Evolutionary conservation across 2,888 invertebrate genomes (phyloP).

Genomic region (Bombyx huttoni): DNA sequence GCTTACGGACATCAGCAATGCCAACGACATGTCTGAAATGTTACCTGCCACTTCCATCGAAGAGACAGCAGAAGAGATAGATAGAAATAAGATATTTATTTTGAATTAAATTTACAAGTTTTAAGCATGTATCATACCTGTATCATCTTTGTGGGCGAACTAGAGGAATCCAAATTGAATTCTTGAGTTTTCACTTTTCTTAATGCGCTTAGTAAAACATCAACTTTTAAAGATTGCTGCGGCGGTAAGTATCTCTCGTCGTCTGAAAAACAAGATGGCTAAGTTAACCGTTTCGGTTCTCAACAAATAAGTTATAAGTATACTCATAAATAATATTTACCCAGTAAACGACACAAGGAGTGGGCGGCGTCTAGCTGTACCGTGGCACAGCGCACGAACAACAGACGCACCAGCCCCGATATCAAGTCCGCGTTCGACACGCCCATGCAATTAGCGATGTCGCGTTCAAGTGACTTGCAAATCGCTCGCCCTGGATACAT

Average conservation of each 20-base stretch:
- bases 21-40: no score
- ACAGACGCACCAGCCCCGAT: constrained; percentile 41
- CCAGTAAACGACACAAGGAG: constrained; percentile 37
- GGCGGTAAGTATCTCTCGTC: constrained; percentile 56
- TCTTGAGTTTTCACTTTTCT: constrained; percentile 41
- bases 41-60: no score
- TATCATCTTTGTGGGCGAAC: constrained; percentile 33
- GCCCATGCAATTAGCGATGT: constrained; percentile 72
- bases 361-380: constrained; percentile 58
- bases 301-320: no score
- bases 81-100: no score
- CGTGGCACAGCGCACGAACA: constrained; percentile 51
- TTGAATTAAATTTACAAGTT: no score
- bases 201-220: constrained; percentile 47
- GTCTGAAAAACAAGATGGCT: constrained; percentile 25
- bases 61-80: no score
- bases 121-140: constrained; percentile 39
- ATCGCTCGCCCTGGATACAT: constrained; percentile 69
- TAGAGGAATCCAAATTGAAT: constrained; percentile 46
- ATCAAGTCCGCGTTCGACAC: constrained; percentile 68
- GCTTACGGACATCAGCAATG: no score
- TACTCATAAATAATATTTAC: constrained; percentile 17
- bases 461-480: constrained; percentile 75
- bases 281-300: background rate
- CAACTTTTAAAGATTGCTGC: constrained; percentile 45